Evolutionary conservation across 2,888 invertebrate genomes (phyloP).

Genomic region (Penaeus monodon): DNA sequence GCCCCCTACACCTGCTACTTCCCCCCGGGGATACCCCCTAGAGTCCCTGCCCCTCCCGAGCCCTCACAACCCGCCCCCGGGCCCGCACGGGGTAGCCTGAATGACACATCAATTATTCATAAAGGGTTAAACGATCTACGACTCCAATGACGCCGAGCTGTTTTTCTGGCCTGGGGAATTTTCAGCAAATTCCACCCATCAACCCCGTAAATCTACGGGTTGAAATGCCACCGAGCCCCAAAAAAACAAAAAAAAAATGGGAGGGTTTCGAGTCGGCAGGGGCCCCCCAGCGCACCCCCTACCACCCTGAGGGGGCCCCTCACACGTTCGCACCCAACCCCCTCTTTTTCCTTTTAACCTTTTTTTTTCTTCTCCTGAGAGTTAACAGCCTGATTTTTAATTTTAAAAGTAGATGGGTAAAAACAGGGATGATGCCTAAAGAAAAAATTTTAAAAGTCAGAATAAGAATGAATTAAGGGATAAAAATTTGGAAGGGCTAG

Average conservation of each 20-base stretch:
- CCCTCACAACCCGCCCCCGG: constrained; percentile 25
- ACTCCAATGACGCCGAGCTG: constrained; percentile 14
- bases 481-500: constrained; percentile 56
- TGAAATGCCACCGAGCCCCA: constrained; percentile 24
- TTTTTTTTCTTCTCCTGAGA: neutral
- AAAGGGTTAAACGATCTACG: constrained; percentile 36
- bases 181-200: neutral
- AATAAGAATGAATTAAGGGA: constrained; percentile 38
- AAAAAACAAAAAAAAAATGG: constrained; percentile 34
- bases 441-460: constrained; percentile 1
- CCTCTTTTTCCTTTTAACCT: neutral
- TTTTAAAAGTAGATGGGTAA: neutral
- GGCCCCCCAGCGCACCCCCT: constrained; percentile 42
- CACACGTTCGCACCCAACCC: constrained; percentile 25
- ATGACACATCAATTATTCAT: constrained; percentile 53
- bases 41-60: constrained; percentile 41
- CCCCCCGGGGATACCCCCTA: constrained; percentile 33
- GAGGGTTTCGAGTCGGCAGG: constrained; percentile 42
- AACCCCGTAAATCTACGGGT: neutral
- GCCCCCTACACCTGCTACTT: constrained; percentile 41
- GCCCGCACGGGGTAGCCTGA: constrained; percentile 39
- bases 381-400: neutral
- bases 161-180: neutral
- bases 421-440: neutral
- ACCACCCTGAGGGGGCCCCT: constrained; percentile 47